Conservation (phyloP, 1,140 invertebrate genomes). For the Conus ventricosus region DNA sequence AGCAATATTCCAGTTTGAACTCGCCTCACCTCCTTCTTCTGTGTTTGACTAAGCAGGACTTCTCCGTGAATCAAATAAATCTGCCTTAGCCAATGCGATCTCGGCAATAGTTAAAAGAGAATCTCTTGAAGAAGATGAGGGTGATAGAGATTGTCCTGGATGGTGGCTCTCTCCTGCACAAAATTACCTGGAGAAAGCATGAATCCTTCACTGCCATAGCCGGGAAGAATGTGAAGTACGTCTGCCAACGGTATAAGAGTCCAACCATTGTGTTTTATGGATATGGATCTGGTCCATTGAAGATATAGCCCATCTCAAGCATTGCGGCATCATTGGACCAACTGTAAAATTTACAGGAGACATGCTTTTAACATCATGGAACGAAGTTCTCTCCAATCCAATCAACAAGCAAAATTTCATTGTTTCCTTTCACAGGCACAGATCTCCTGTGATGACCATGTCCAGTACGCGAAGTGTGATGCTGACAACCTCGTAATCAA, state of each 20-base stretch:
- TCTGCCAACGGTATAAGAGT: too few species aligned
- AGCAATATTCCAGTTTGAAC: conserved; percentile 38
- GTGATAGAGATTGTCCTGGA: background rate
- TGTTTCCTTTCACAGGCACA: too few species aligned
- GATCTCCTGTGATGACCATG: too few species aligned
- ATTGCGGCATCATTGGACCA: background rate
- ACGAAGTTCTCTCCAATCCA: too few species aligned
- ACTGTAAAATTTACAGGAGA: background rate
- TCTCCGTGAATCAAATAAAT: conserved; percentile 12
- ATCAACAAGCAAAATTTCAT: too few species aligned
- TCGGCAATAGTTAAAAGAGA: background rate
- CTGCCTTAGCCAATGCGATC: background rate
- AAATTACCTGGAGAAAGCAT: too few species aligned
- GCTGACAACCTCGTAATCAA: too few species aligned
- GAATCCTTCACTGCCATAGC: too few species aligned
- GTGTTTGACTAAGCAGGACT: conserved; percentile 31
- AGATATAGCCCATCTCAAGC: background rate
- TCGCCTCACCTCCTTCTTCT: background rate
- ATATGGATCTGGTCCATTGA: background rate
- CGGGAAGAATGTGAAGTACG: too few species aligned
- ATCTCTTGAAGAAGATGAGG: conserved; percentile 9
- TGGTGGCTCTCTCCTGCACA: too few species aligned
- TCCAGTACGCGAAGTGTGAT: too few species aligned
- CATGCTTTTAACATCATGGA: background rate
- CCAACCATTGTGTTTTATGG: background rate